phyloP scores from a whole-genome alignment of 2,888 invertebrate genomes.

The Nipponacmea schrenckii region DNA sequence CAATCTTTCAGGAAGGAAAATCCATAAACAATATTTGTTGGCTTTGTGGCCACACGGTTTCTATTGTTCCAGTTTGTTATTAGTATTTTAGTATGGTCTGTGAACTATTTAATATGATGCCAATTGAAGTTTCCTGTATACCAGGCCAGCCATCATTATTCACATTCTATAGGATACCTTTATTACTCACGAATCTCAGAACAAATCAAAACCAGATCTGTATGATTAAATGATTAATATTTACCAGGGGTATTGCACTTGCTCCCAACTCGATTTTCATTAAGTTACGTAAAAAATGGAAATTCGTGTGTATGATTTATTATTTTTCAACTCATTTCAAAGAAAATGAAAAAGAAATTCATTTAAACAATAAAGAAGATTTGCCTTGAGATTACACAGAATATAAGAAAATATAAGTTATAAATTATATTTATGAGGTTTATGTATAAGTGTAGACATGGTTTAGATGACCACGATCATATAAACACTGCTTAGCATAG shows the following conservation, averaged over 20 bases:
- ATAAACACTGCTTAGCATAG: no score
- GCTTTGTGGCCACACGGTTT: background rate
- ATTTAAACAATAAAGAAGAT: no score
- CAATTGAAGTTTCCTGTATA: slow-evolving; percentile 2
- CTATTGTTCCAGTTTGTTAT: background rate
- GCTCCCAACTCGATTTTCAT: background rate
- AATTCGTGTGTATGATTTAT: background rate
- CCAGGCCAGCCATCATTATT: background rate
- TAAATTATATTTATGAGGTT: no score
- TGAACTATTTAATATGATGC: background rate
- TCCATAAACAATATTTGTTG: background rate
- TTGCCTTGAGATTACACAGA: no score
- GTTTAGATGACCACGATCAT: no score
- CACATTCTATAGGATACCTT: no score
- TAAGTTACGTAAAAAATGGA: background rate
- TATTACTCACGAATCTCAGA: background rate
- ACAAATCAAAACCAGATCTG: slow-evolving; percentile 4
- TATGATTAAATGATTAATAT: slow-evolving; percentile 1
- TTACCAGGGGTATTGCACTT: background rate
- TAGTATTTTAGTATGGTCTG: background rate
- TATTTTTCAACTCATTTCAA: background rate
- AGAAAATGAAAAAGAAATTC: background rate
- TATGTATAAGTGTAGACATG: no score
- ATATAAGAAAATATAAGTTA: no score
- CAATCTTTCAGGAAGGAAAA: background rate